Percentiles rank a stretch among this genome's conserved stretches.
phyloP scores from a whole-genome alignment of 2,113 vertebrate species.

The Chaetorhynchus papuensis region DNA sequence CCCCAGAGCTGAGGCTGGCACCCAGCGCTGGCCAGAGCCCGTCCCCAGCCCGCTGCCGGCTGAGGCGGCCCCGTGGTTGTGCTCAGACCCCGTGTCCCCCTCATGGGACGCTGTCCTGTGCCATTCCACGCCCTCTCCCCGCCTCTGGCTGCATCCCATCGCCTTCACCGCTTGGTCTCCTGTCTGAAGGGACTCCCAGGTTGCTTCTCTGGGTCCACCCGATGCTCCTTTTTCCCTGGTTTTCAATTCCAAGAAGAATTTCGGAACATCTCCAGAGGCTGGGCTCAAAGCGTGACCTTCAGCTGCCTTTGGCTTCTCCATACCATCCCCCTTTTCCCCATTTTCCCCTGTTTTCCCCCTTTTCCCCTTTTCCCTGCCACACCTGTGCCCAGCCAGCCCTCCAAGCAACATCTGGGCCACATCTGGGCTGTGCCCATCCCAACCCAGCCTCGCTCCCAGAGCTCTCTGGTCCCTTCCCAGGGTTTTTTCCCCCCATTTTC shows the following conservation, averaged over 20 bases:
- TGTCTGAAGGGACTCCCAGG: not conserved
- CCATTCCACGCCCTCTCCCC: not conserved
- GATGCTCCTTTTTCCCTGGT: not conserved
- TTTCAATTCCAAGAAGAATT: not conserved
- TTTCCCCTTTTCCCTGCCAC: not conserved
- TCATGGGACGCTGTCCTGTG: accelerated
- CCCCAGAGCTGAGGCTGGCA: not conserved
- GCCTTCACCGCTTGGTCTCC: not conserved
- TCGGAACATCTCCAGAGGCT: not conserved
- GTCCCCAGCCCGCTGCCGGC: not conserved
- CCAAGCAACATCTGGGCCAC: not conserved
- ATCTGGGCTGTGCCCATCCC: not conserved
- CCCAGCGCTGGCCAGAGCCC: not conserved
- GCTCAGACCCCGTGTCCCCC: not conserved
- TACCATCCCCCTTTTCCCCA: not conserved
- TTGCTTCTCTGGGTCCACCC: accelerated
- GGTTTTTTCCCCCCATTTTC: not conserved
- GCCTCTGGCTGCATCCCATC: not conserved
- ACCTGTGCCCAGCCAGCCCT: not conserved
- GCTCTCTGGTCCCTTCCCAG: not conserved
- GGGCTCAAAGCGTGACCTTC: accelerated
- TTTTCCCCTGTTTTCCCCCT: not conserved
- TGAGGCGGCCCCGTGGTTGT: not conserved
- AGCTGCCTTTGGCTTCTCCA: not conserved
- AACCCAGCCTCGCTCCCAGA: not conserved